Evolutionary conservation across 2,888 invertebrate genomes (phyloP).

Genomic region (Cheilosia soror): DNA sequence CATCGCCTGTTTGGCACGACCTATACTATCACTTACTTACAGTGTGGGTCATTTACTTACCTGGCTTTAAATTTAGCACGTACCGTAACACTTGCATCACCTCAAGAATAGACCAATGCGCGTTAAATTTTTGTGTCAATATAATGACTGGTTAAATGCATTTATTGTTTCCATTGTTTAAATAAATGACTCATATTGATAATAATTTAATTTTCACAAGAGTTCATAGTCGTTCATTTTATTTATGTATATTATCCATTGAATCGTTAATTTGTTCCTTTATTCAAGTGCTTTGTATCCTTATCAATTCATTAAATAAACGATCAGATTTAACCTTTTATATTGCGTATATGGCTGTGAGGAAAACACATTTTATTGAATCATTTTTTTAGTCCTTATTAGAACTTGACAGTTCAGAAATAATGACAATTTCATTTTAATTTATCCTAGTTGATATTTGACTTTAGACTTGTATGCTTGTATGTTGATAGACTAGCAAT

Average conservation of each 20-base stretch:
- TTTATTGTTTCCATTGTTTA: background rate
- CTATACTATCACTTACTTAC: too few species aligned
- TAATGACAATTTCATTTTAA: too few species aligned
- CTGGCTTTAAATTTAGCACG: background rate
- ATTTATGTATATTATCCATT: background rate
- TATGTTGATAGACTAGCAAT: too few species aligned
- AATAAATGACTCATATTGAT: slow-evolving; percentile 3
- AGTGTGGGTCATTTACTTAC: background rate
- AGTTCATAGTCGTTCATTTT: background rate
- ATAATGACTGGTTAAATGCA: background rate
- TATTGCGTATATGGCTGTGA: too few species aligned
- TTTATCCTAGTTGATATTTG: too few species aligned
- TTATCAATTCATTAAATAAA: background rate
- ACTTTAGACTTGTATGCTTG: too few species aligned
- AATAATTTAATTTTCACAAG: background rate
- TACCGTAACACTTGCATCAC: background rate
- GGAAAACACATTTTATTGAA: too few species aligned
- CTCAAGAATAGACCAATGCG: background rate
- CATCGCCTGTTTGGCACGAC: too few species aligned
- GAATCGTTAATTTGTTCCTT: background rate
- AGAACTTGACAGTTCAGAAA: too few species aligned
- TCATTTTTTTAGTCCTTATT: too few species aligned
- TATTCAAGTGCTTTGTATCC: background rate
- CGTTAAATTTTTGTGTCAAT: background rate
- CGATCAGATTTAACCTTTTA: too few species aligned